Percentiles rank a stretch among this genome's conserved stretches.
These are phyloP conservation scores for Pipra filicauda DNA, from an alignment of 2,113 vertebrate genomes.

Conservation along the genomic window DNA sequence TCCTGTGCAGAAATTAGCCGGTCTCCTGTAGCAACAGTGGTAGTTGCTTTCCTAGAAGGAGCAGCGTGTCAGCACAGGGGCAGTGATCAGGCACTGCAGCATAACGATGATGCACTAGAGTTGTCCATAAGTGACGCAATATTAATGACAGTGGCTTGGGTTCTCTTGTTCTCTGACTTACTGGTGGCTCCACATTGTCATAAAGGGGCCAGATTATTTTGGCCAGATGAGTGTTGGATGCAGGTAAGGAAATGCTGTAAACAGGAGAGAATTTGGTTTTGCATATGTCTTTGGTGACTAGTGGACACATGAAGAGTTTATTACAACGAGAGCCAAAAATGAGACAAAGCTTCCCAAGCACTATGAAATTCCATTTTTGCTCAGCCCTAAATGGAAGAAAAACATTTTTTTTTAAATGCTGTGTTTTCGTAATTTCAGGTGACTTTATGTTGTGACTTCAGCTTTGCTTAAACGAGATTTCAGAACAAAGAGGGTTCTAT, in stretches of 20 bases:
- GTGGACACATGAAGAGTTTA: background rate
- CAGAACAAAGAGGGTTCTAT: background rate
- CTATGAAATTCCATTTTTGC: background rate
- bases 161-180: background rate
- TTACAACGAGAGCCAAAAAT: background rate
- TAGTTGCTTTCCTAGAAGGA: background rate
- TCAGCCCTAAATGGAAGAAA: background rate
- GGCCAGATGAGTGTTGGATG: background rate
- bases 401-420: background rate
- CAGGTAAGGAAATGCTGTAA: background rate
- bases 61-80: rapidly evolving
- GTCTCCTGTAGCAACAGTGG: background rate
- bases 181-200: background rate
- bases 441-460: background rate
- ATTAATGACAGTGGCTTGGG: background rate
- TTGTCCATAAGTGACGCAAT: rapidly evolving
- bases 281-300: rapidly evolving
- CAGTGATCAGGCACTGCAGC: background rate
- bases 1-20: background rate
- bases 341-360: background rate
- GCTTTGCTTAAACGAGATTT: background rate
- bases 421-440: background rate
- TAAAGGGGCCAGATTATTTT: background rate
- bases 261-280: background rate
- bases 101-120: background rate